Evolutionary conservation across 2,113 vertebrate species (phyloP).

Genomic region (Halcyon senegalensis): DNA sequence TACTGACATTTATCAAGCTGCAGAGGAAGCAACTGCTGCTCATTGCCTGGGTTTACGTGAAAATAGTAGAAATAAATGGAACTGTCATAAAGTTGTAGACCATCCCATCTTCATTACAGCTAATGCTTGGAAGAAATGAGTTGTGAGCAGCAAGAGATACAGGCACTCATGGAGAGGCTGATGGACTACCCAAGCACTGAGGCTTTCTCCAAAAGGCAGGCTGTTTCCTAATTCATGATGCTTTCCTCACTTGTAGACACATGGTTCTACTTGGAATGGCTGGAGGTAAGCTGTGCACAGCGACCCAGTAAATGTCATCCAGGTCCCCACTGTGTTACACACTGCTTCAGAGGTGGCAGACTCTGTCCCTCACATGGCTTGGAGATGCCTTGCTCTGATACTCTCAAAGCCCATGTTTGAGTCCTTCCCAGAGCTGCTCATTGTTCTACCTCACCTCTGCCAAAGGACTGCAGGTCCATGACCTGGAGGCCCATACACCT

Average conservation of each 20-base stretch:
- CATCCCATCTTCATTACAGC: constrained; percentile 57
- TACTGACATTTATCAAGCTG: constrained; percentile 69
- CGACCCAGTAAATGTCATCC: not conserved
- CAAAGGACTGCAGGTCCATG: not conserved
- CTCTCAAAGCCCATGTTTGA: not conserved
- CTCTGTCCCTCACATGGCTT: rapidly evolving
- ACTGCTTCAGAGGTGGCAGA: not conserved
- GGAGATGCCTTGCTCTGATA: rapidly evolving
- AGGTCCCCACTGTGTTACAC: not conserved
- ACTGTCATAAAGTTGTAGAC: constrained; percentile 61
- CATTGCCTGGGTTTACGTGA: constrained; percentile 45
- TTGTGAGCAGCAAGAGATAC: constrained; percentile 19
- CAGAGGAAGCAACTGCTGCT: constrained; percentile 63
- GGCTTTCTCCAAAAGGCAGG: not conserved
- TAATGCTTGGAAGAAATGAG: constrained; percentile 13
- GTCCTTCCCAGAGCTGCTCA: not conserved
- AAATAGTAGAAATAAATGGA: constrained; percentile 67
- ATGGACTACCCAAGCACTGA: not conserved
- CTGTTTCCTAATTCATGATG: not conserved
- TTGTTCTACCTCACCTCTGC: rapidly evolving
- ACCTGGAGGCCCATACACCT: not conserved
- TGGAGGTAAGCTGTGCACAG: not conserved
- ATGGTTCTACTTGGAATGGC: rapidly evolving
- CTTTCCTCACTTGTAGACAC: not conserved
- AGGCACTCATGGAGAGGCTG: not conserved